Conservation (phyloP, 2,888 invertebrate species). For the Cloeon dipterum region DNA sequence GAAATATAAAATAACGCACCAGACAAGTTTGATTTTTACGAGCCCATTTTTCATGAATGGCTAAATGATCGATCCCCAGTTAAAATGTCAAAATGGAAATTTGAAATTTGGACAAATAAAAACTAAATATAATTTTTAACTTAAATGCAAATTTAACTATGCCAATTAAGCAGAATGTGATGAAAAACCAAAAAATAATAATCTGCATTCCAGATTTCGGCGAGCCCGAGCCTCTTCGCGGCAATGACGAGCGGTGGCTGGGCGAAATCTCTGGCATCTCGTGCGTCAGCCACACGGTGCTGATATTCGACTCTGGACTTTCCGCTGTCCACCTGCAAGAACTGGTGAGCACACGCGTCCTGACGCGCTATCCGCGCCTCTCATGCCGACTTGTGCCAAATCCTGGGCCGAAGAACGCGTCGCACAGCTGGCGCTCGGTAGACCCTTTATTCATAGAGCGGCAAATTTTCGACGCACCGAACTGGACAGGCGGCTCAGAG, state of each 20-base stretch:
- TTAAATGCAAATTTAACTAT: no score
- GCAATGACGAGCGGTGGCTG: conserved; percentile 22
- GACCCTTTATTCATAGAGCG: conserved; percentile 22
- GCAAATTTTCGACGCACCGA: conserved; percentile 24
- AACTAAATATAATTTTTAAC: no score
- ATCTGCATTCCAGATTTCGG: conserved; percentile 3
- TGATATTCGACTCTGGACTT: conserved; percentile 23
- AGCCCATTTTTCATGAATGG: no score
- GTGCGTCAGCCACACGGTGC: conserved; percentile 22
- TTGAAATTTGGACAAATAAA: no score
- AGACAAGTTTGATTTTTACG: no score
- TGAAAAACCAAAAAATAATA: no score
- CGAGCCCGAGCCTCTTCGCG: conserved; percentile 13
- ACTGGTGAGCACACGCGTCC: conserved; percentile 20
- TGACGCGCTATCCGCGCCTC: conserved; percentile 21
- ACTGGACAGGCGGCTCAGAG: conserved; percentile 16
- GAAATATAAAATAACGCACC: no score
- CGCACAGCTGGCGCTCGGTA: conserved; percentile 23
- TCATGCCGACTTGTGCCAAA: conserved; percentile 18
- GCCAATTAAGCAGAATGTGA: no score
- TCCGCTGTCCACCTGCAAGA: conserved; percentile 20
- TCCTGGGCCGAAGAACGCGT: conserved; percentile 10
- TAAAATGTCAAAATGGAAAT: no score
- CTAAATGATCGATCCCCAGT: no score
- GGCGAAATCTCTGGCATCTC: conserved; percentile 15